Base-by-base conservation (phyloP, 2,797 vertebrate genomes). In the Enteromius viviparus region DNA sequence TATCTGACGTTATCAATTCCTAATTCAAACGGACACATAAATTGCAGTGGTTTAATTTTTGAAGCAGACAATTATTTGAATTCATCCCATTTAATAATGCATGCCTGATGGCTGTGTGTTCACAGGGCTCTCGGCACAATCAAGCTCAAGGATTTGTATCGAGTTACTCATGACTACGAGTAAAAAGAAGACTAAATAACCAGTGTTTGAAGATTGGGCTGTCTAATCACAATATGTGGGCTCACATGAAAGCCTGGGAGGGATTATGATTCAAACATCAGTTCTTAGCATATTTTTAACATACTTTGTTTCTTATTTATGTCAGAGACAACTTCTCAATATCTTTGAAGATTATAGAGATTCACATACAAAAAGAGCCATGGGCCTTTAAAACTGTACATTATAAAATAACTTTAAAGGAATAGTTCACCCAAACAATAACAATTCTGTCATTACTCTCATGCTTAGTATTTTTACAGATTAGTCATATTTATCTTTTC, bases 1-100 rank as follows among this genome's bases (percentile, higher is more conserved):
- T 87, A 82, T 82, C 80, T 87, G 87, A 89, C 66, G 77, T 90
- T 90, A 92, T 91, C 90, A 89, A 86, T 83, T 86, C 84, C 87
- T 93, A 88, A 94, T 91, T 88, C 64, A 88, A 92, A 88, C 66
- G 76, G 90, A 93, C 89, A 78, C 83, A 62, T 78, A 89, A 87
- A 90, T 91, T 89, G 85, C 91, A 87, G 89, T 40, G 90, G 88
- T 89, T 86, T 89, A 84, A 89, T 83, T 88, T 85, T 86, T 89
- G 87, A 89, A 91, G 89, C 85, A 47, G 80, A 89, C 88, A 88
- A 90, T 91, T 90, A 90, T 80, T 89, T 62, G 72, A 90, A 88
- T 91, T 88, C 88, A 82, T 86, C 85, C 85, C 79, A 83, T 89
- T 85, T 91, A 91, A 90, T 91, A 90, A 89, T 51, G 80, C 84